phyloP scores from a whole-genome alignment of 2,113 vertebrate species.

The Sterrhoptilus dennistouni region DNA sequence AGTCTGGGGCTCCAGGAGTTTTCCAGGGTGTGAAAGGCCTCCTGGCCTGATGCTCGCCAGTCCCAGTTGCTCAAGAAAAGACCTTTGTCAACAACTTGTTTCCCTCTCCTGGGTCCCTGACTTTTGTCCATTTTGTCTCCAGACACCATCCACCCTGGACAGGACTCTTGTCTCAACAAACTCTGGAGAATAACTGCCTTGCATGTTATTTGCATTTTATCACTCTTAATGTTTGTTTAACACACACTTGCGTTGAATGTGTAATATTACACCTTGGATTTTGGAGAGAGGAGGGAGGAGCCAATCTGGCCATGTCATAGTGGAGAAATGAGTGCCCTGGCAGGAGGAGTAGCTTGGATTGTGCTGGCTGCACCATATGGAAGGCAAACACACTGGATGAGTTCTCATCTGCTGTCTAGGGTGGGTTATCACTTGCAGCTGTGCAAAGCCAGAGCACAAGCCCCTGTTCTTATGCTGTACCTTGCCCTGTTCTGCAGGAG shows the following conservation, averaged over 20 bases:
- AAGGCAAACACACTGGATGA: neutral
- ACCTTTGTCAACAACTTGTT: neutral
- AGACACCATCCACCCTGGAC: neutral
- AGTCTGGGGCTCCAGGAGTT: neutral
- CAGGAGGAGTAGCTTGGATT: rapidly evolving
- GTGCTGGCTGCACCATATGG: rapidly evolving
- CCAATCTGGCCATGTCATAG: rapidly evolving
- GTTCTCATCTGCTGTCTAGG: neutral
- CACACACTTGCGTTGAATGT: neutral
- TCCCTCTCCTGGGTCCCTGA: neutral
- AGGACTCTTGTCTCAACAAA: neutral
- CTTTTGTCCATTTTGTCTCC: neutral
- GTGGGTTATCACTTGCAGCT: neutral
- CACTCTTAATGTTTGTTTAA: neutral
- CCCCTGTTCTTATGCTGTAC: neutral
- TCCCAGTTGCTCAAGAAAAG: neutral
- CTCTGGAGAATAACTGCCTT: neutral
- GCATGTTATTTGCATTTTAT: neutral
- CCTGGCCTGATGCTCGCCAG: neutral
- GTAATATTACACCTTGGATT: neutral
- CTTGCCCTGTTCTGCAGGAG: neutral
- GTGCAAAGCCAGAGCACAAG: neutral
- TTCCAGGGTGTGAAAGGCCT: neutral
- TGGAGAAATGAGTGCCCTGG: neutral
- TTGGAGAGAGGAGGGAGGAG: neutral